A percentile compares a stretch with the other conserved stretches of the same genome.
Evolutionary conservation across 2,797 vertebrate genomes (phyloP).

Genomic region (Aeoliscus strigatus): DNA sequence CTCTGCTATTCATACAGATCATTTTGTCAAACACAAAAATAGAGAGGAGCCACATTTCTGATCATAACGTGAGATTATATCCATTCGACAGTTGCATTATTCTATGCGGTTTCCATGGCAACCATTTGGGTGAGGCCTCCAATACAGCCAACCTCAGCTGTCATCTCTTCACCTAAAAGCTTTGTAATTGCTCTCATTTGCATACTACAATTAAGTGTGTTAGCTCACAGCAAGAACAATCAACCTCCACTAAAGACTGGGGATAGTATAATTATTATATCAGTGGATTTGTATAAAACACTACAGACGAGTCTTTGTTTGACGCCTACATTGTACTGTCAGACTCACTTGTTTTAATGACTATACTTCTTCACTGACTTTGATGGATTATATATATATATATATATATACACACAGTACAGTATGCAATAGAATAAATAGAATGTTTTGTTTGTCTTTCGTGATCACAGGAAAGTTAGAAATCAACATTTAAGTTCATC

Average conservation of each 20-base stretch:
- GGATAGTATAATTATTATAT: constrained; percentile 79
- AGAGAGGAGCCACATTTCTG: constrained; percentile 53
- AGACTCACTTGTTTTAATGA: constrained; percentile 38
- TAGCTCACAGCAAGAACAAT: constrained; percentile 97
- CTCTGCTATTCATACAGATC: constrained; percentile 43
- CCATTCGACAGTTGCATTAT: constrained; percentile 76
- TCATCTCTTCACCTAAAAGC: constrained; percentile 99
- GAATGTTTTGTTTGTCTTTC: constrained; percentile 21
- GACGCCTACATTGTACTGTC: constrained; percentile 46
- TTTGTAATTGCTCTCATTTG: constrained; percentile 99
- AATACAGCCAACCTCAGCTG: constrained; percentile 99
- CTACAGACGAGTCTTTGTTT: constrained; percentile 67
- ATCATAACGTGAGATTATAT: constrained; percentile 65
- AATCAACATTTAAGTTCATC: constrained; percentile 13
- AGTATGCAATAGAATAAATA: too few species aligned
- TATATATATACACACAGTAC: too few species aligned
- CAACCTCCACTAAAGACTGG: constrained; percentile 86
- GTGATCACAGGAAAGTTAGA: constrained; percentile 10
- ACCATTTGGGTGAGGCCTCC: constrained; percentile 96
- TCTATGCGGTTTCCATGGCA: constrained; percentile 96
- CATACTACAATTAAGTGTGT: constrained; percentile 99
- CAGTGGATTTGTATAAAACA: constrained; percentile 74
- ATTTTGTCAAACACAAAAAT: constrained; percentile 32
- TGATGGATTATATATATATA: too few species aligned
- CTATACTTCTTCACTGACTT: too few species aligned